Conservation (phyloP, 2,888 invertebrate genomes). For the Oscheius sp. region DNA sequence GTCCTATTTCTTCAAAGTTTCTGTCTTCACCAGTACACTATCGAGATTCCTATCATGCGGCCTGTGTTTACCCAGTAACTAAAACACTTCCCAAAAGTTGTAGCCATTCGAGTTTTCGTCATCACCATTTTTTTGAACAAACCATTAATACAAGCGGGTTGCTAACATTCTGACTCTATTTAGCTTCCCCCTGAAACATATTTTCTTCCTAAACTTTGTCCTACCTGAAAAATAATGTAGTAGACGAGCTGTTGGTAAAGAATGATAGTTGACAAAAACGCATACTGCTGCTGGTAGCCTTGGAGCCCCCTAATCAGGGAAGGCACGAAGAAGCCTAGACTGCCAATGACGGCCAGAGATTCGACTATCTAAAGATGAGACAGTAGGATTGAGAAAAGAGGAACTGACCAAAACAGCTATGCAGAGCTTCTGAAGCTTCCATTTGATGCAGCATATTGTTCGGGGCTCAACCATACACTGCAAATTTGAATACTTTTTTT, state of each 20-base stretch:
- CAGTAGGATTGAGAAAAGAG: not conserved
- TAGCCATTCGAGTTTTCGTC: too few species aligned
- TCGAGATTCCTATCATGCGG: too few species aligned
- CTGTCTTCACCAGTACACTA: too few species aligned
- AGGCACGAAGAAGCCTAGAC: slow-evolving; percentile 15
- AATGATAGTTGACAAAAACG: slow-evolving; percentile 12
- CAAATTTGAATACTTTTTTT: not conserved
- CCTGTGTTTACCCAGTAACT: too few species aligned
- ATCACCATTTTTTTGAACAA: too few species aligned
- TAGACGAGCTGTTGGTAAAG: slow-evolving; percentile 19
- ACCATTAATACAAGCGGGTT: too few species aligned
- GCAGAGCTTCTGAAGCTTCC: slow-evolving; percentile 20
- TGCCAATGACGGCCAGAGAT: slow-evolving; percentile 13
- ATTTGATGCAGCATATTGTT: slow-evolving; percentile 21
- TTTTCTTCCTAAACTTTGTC: not conserved
- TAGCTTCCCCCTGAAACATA: not conserved
- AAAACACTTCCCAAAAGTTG: too few species aligned
- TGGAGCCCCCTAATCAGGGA: slow-evolving; percentile 21
- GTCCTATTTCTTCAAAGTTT: too few species aligned
- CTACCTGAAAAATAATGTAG: slow-evolving; percentile 27
- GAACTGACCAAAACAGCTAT: slow-evolving; percentile 12
- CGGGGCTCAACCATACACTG: slow-evolving; percentile 34
- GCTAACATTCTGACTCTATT: too few species aligned
- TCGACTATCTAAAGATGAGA: slow-evolving; percentile 1
- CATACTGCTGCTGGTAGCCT: slow-evolving; percentile 6